Percentiles rank a stretch among this genome's conserved stretches.
These are phyloP conservation scores for Dysdera silvatica DNA, from an alignment of 1,140 invertebrate species.

Conservation along the genomic window DNA sequence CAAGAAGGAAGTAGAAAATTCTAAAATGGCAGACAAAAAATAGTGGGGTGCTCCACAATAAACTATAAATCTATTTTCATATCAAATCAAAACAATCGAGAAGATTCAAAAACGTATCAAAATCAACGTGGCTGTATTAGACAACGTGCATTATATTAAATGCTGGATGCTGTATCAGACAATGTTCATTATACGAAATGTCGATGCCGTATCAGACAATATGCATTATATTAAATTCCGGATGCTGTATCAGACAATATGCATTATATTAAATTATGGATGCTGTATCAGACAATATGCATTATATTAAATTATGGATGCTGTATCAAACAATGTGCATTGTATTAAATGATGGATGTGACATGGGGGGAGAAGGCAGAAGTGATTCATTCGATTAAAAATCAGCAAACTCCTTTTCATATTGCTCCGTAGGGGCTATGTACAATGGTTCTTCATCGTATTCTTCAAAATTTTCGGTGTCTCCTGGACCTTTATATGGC, in stretches of 20 bases:
- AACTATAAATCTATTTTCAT: not conserved
- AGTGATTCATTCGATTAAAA: constrained; percentile 1
- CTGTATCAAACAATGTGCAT: no score
- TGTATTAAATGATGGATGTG: not conserved
- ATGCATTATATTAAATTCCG: no score
- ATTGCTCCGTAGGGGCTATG: constrained; percentile 20
- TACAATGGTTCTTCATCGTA: constrained; percentile 24
- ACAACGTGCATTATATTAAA: no score
- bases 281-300: not conserved
- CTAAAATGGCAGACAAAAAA: not conserved
- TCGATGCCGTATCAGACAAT: no score
- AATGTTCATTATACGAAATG: no score
- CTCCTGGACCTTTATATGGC: constrained; percentile 15
- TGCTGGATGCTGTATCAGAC: no score
- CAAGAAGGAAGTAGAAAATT: not conserved
- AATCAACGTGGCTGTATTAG: not conserved
- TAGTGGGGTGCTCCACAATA: not conserved
- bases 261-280: no score
- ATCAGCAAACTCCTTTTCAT: constrained; percentile 18
- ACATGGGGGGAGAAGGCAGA: not conserved
- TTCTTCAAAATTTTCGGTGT: constrained; percentile 23
- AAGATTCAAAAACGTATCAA: not conserved
- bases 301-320: not conserved
- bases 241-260: no score
- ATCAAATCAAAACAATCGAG: not conserved